Percentiles rank a stretch among this genome's conserved stretches.
Evolutionary conservation across 2,113 vertebrate species (phyloP).

Genomic region (Alces alces): DNA sequence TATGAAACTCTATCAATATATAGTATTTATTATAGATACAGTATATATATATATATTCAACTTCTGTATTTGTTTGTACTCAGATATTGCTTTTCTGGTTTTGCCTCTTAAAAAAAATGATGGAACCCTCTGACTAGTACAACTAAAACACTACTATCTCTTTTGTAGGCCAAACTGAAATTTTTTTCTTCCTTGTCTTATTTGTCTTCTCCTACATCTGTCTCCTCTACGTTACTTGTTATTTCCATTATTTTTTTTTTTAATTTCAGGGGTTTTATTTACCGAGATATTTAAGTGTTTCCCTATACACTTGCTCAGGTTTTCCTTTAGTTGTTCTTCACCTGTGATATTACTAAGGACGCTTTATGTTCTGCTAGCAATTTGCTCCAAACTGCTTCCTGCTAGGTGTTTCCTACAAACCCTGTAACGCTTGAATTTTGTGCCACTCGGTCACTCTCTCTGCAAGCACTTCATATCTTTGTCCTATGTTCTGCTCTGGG

Average conservation of each 20-base stretch:
- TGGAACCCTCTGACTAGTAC: not conserved
- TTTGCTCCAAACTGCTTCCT: not conserved
- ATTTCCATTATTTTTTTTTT: not conserved
- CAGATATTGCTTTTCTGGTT: not conserved
- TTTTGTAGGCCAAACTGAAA: not conserved
- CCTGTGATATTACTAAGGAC: not conserved
- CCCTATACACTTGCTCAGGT: not conserved
- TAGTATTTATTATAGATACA: not conserved
- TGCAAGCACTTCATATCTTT: constrained; percentile 1
- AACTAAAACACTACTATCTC: not conserved
- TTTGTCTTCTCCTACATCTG: not conserved
- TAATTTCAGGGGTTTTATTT: not conserved
- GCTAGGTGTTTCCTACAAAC: not conserved
- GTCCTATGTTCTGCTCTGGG: not conserved
- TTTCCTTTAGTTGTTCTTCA: not conserved
- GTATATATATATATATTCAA: not conserved
- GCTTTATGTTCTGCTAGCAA: not conserved
- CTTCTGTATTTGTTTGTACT: not conserved
- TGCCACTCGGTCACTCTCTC: not conserved
- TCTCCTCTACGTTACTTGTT: not conserved
- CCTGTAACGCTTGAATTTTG: not conserved
- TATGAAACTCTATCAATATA: not conserved
- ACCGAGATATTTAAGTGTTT: not conserved
- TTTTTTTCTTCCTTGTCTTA: not conserved
- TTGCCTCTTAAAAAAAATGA: not conserved